A percentile compares a stretch with the other conserved stretches of the same genome.
Evolutionary conservation across 2,797 vertebrate genomes (phyloP).

Genomic region (Sebastes kiyomatsui): DNA sequence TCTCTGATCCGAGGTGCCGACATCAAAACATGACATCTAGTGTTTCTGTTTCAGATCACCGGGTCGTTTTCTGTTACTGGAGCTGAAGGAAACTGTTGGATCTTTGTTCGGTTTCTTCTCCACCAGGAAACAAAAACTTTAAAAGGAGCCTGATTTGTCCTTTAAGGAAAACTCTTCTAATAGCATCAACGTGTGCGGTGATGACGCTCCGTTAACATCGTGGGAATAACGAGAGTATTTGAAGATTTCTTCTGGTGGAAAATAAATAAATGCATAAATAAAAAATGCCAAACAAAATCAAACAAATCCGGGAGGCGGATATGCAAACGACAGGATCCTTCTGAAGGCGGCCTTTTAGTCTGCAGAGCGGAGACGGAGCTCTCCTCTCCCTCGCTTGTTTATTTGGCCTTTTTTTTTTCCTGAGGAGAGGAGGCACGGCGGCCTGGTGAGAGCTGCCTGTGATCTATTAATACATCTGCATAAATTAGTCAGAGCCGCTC

Average conservation of each 20-base stretch:
- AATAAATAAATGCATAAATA: slow-evolving; percentile 26
- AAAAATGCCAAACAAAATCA: slow-evolving; percentile 35
- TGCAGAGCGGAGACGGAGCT: slow-evolving; percentile 13
- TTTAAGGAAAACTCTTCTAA: not conserved
- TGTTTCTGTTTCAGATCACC: too few relatives aligned
- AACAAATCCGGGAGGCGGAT: slow-evolving; percentile 21
- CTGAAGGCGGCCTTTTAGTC: slow-evolving; percentile 26
- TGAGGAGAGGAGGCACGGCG: slow-evolving; percentile 1
- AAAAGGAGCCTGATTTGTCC: not conserved
- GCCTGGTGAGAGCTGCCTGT: slow-evolving; percentile 55
- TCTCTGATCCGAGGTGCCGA: too few relatives aligned
- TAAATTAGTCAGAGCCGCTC: slow-evolving; percentile 55
- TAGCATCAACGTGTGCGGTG: not conserved
- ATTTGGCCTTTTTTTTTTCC: slow-evolving; percentile 24
- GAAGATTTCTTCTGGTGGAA: not conserved
- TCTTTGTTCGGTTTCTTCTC: too few relatives aligned
- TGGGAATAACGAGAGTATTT: not conserved
- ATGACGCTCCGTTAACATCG: not conserved
- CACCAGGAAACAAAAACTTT: not conserved
- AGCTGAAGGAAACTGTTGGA: not conserved
- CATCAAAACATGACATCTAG: too few relatives aligned
- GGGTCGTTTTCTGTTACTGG: too few relatives aligned
- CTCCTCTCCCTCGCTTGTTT: slow-evolving; percentile 33
- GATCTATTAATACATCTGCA: slow-evolving; percentile 71
- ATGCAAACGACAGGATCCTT: slow-evolving; percentile 6